phyloP scores from a whole-genome alignment of 2,113 vertebrate genomes.

The Otis tarda region DNA sequence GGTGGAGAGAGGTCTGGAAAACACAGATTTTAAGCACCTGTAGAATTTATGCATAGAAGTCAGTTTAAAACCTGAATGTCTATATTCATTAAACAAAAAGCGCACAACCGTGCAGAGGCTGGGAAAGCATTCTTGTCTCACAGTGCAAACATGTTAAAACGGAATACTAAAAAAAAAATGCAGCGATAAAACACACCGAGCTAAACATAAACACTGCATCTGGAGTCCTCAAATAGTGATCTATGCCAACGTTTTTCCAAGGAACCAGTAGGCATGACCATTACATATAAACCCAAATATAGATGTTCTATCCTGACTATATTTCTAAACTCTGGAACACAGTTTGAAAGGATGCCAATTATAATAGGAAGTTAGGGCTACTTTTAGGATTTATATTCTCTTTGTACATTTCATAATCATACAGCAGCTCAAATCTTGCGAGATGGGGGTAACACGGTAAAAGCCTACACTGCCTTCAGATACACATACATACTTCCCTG shows the following conservation, averaged over 20 bases:
- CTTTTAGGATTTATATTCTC: background rate
- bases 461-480: background rate
- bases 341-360: constrained; percentile 33
- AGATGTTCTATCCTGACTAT: background rate
- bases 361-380: background rate
- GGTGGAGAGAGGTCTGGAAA: background rate
- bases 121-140: background rate
- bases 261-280: constrained; percentile 10
- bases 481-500: background rate
- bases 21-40: background rate
- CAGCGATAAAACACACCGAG: background rate
- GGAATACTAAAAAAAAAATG: background rate
- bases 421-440: background rate
- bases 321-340: constrained; percentile 2
- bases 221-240: background rate
- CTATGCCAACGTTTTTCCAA: background rate
- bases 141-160: background rate
- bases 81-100: background rate
- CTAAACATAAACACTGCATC: constrained; percentile 18
- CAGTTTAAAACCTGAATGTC: background rate
- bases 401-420: background rate
- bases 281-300: constrained; percentile 43
- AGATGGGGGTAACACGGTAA: background rate
- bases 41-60: background rate
- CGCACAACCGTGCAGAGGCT: accelerated